Evolutionary conservation across 2,113 vertebrate genomes (phyloP).

Genomic region (Nestor notabilis): DNA sequence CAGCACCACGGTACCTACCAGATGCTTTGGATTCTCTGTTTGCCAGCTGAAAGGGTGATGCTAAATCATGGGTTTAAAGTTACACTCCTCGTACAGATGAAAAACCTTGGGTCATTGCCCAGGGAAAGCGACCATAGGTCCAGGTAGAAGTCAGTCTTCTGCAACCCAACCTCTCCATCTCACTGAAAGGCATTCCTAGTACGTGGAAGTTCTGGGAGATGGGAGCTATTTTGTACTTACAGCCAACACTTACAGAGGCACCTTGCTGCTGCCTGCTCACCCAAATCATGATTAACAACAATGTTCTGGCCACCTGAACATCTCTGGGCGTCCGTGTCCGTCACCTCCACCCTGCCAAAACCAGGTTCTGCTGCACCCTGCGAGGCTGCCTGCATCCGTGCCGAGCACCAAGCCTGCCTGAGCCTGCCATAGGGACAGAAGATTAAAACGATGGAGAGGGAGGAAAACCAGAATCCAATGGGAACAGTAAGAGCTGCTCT

Average conservation of each 20-base stretch:
- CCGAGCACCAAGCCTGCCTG: background rate
- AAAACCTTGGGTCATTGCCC: accelerated
- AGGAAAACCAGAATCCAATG: background rate
- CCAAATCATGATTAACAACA: background rate
- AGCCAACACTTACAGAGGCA: background rate
- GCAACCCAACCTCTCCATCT: background rate
- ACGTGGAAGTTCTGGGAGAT: background rate
- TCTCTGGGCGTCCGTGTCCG: background rate
- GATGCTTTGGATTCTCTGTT: background rate
- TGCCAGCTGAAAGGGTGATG: background rate
- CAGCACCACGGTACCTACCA: background rate
- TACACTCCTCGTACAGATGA: background rate
- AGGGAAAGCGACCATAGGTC: background rate
- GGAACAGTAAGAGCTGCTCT: background rate
- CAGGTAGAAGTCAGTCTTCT: background rate
- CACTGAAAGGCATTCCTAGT: background rate
- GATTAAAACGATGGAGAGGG: background rate
- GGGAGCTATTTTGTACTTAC: background rate
- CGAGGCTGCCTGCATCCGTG: accelerated
- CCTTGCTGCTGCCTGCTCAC: background rate
- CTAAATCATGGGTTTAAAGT: background rate
- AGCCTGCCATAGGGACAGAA: background rate
- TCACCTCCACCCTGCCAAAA: background rate
- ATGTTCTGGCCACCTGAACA: background rate
- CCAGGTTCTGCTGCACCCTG: background rate